Evolutionary conservation across 2,888 invertebrate species (phyloP), one percentile per base, ranked within the genome.

Genomic region (Beris morrisii): DNA sequence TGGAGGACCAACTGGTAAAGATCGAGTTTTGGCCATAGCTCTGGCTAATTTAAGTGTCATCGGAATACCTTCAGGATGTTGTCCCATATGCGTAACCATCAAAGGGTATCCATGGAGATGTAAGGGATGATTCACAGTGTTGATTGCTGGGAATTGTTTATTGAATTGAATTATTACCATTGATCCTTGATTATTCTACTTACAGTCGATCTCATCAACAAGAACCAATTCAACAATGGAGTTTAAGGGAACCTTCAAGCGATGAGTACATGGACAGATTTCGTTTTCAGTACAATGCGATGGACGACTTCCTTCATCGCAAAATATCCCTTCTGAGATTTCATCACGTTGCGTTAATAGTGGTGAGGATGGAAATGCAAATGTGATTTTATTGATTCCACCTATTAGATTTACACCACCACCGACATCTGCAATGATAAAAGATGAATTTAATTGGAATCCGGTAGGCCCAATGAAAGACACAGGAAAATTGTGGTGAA

Each of bases 291-390:
- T 31, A 64, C 75, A 76, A 11, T 65, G 31, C 5, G 68, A 28
- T n/a, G 76, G 74, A 64, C 69, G 65, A 12, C 71, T 65, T 3
- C 50, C 15, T 53, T 69, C 72, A 70, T 75, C 73, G 58, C 79
- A 76, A 71, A 74, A 79, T 57, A 74, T 63, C 28, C 71, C 71
- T 65, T 76, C 75, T 65, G 75, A 73, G 65, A 78, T 73, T 68
- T 75, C 70, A 43, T 69, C 68, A 9, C 71, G 73, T 75, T 93
- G 93, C 2, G 91, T 90, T 68, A 93, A 82, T 48, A 92, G 82
- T 0, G 93, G 92, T 0, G 90, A 89, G 1, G 89, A 85, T 0
- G 93, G 93, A 74, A 88, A 89, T 43, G 85, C 85, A 77, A 92
- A 89, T 7, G 90, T 88, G 22, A 90, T 85, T 61, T 91, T 89